phyloP scores from a whole-genome alignment of 2,888 invertebrate species.

The Spisula subtruncata region DNA sequence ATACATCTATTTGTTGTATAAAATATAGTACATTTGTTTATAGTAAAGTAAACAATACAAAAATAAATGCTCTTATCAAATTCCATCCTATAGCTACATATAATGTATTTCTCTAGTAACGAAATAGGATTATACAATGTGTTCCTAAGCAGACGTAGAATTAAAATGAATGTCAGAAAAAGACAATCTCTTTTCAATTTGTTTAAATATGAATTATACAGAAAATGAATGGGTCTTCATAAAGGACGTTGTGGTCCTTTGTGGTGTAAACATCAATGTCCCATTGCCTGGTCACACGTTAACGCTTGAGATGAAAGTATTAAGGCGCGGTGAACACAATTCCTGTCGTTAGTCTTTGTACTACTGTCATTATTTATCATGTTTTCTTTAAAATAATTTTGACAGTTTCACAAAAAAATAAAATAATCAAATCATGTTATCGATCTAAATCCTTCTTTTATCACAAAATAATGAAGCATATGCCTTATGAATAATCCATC shows the following conservation, averaged over 20 bases:
- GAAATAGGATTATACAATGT: too few relatives aligned
- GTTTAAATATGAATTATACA: too few relatives aligned
- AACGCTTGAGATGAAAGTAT: neutral
- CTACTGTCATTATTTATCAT: neutral
- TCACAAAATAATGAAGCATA: conserved; percentile 16
- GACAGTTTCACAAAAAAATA: neutral
- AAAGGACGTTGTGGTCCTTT: neutral
- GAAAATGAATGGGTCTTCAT: too few relatives aligned
- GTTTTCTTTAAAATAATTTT: conserved; percentile 17
- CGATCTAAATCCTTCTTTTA: neutral
- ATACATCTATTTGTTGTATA: too few relatives aligned
- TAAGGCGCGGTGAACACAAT: neutral
- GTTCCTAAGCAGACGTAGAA: too few relatives aligned
- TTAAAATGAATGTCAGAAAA: too few relatives aligned
- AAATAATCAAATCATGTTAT: neutral
- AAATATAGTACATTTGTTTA: too few relatives aligned
- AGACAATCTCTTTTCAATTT: too few relatives aligned
- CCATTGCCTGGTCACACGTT: neutral
- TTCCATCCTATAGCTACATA: too few relatives aligned
- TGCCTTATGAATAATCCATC: conserved; percentile 5
- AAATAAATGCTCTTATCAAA: too few relatives aligned
- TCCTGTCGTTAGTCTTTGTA: neutral
- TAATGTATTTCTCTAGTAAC: too few relatives aligned
- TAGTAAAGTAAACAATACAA: too few relatives aligned
- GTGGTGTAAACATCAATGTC: neutral